Base-by-base conservation (phyloP, 92 coral and sea anemone genomes). In the Nematostella vectensis region DNA sequence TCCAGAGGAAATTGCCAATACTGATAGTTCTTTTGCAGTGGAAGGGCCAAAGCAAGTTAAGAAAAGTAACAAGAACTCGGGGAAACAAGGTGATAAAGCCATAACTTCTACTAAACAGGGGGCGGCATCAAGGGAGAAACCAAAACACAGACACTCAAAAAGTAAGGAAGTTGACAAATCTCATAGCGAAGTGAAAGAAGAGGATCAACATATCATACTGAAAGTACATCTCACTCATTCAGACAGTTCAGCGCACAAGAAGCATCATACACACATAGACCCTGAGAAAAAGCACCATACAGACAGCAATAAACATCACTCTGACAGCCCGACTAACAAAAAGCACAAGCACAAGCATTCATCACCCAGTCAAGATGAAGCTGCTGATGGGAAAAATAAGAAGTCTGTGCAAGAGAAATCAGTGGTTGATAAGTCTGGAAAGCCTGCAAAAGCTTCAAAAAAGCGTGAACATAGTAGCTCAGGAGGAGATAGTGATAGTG, bases 141-240 rank as follows among this genome's bases (percentile, higher is more conserved):
- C 38, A 22, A 75, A 59, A 59, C 51, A 45, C 21, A 45, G 18
- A 48, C 85, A 81, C 60, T 62, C 86, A 56, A 75, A 78, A 54
- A 36, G 71, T 25, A 85, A 78, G 74, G 57, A 69, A 62, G 4
- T 42, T 38, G 72, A 72, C 23, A 59, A 61, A 62, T 59, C 72
- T 31, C 75, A 59, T n/a, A 63, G 57, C 44, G 79, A 85, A 48
- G 63, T 47, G 12, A 65, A 78, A 43, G 88, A 77, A 36, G 72
- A 79, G 22, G 88, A 83, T 15, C 68, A 83, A 37, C 98, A 86
- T 45, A 91, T 91, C 28, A 81, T 91, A 36, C 68, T 91, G 17
- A 91, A 85, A 72, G 70, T 91, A 3, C 89, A 77, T 29, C 77
- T 91, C 39, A 91, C 89, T 29, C 94, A 81, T 24, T 55, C 70